Percentiles rank a stretch among this genome's conserved stretches.
Conservation (phyloP, 2,888 invertebrate genomes). For the Ophion costatus region DNA sequence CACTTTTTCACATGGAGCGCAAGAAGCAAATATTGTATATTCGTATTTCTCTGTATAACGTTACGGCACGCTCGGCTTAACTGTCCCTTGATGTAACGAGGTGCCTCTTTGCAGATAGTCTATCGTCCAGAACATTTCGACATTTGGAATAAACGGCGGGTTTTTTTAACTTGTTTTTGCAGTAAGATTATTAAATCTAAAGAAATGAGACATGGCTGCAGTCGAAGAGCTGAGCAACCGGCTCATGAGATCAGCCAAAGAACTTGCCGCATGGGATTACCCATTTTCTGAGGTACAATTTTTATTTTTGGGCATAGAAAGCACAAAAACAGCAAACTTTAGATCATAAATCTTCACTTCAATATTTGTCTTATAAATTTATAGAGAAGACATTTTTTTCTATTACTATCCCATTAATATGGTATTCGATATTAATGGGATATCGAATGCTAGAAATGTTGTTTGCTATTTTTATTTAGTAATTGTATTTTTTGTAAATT, state of each 20-base stretch:
- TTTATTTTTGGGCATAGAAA: neutral
- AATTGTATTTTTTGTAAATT: no score
- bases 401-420: no score
- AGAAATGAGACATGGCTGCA: conserved; percentile 66
- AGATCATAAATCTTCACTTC: neutral
- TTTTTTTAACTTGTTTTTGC: neutral
- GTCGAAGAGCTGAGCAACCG: conserved; percentile 74
- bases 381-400: no score
- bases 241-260: conserved; percentile 77
- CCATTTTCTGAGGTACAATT: conserved; percentile 77
- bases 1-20: neutral
- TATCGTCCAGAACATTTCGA: neutral
- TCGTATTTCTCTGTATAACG: neutral
- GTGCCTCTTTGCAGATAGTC: neutral
- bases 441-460: no score
- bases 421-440: no score
- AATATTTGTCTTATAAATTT: no score
- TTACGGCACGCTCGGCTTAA: no score
- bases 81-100: neutral
- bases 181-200: conserved; percentile 13
- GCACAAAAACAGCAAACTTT: neutral
- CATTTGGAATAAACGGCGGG: neutral
- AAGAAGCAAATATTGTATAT: neutral
- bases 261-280: conserved; percentile 79
- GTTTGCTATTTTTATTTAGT: no score